Evolutionary conservation across 2,113 vertebrate species (phyloP), one percentile per base, ranked within the genome.

Genomic region (Oreochromis aureus): DNA sequence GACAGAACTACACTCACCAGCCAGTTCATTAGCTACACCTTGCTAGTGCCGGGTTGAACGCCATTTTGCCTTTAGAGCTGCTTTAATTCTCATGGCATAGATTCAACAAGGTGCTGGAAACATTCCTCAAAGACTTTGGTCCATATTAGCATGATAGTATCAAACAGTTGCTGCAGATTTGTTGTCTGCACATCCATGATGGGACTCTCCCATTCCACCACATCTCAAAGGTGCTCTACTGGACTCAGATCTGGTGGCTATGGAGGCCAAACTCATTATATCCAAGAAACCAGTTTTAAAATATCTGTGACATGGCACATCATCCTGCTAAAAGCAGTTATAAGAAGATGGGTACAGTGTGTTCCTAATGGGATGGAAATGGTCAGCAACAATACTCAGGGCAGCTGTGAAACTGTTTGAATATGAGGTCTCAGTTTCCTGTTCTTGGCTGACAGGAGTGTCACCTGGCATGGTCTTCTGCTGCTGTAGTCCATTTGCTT

Each of bases 31-130:
- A 24, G 39, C n/a, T 71, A 16, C 66, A 44, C 36, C 36, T 71
- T 44, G n/a, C 39, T 24, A 44, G 36, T 44, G n/a, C 12, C 15
- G 7, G n/a, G 39, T 71, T 41, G 66, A 22, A 15, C 0, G 11
- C 36, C n/a, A 9, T 71, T 71, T 71, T 69, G n/a, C 36, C 63
- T 69, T 24, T 15, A 41, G 12, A 24, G 4, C 36, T 69, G 63
- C 36, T 41, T 69, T 41, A 39, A 69, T 22, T 41, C 11, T 24
- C 12, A 41, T 15, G n/a, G 19, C n/a, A 15, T 41, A 41, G n/a
- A 41, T 22, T 71, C 36, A 71, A 24, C 11, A 44, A 24, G 36
- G 36, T 71, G 36, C 39, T 71, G 5, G 7, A 44, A 71, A 44
- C n/a, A 9, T 71, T 71, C n/a, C n/a, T 44, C n/a, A 44, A 39